These are phyloP conservation scores for Turritopsis dohrnii DNA, from an alignment of 30 jellyfish, hydroid and myxozoan genomes.

Conservation along the genomic window DNA sequence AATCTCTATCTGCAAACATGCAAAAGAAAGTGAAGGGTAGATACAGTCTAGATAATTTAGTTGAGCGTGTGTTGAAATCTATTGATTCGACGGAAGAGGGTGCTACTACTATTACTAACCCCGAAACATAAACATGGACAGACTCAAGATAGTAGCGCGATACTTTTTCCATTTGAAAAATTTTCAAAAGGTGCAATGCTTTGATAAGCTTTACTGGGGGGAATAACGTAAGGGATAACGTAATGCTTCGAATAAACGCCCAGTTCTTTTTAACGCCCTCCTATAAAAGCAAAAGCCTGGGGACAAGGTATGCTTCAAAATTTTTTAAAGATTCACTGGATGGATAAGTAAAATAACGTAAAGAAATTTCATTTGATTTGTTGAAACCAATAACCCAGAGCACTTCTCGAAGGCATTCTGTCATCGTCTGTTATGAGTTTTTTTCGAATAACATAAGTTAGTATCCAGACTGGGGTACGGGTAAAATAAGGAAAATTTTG, in stretches of 20 bases:
- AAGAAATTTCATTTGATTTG: too few species aligned
- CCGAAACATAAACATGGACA: too few species aligned
- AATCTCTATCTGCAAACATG: background rate
- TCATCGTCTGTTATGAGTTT: too few species aligned
- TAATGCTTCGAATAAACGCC: too few species aligned
- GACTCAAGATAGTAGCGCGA: background rate
- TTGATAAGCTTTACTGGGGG: background rate
- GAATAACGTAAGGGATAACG: too few species aligned
- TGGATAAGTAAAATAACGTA: too few species aligned
- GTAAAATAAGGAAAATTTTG: background rate
- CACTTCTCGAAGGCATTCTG: too few species aligned
- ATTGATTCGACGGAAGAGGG: background rate
- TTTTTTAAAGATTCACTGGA: too few species aligned
- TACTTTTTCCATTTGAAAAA: background rate
- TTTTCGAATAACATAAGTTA: too few species aligned
- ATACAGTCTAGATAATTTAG: constrained; percentile 17
- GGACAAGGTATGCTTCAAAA: background rate
- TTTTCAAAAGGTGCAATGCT: background rate
- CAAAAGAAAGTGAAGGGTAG: constrained; percentile 39
- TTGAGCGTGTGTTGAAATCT: background rate
- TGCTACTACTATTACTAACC: background rate
- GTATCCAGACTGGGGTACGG: background rate
- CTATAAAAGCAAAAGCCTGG: background rate
- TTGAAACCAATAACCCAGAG: too few species aligned
- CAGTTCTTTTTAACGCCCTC: too few species aligned